Conservation (phyloP, 2,888 invertebrate species). For the Sicus ferrugineus region DNA sequence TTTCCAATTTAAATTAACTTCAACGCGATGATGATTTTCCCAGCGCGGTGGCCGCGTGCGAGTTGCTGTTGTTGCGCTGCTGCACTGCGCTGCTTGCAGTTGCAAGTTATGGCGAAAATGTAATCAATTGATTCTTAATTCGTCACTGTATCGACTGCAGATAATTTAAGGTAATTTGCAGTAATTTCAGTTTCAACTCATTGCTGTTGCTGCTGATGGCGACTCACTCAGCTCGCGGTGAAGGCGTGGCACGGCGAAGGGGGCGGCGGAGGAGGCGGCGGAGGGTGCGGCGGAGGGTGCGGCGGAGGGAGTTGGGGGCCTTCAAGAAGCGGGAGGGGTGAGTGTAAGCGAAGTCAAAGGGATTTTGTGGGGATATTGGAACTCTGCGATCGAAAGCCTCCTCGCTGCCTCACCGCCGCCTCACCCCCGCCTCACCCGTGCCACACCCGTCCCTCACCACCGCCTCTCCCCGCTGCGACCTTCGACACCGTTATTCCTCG, state of each 20-base stretch:
- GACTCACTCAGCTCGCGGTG: too few relatives aligned
- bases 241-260: slow-evolving; percentile 3
- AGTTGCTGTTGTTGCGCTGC: slow-evolving; percentile 22
- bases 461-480: neutral
- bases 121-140: slow-evolving; percentile 52
- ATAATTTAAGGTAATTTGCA: slow-evolving; percentile 25
- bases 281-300: neutral
- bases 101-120: slow-evolving; percentile 8
- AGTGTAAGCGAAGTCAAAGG: too few relatives aligned
- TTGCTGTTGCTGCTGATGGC: too few relatives aligned
- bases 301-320: neutral
- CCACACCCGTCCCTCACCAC: neutral
- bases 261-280: neutral
- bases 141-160: slow-evolving; percentile 50
- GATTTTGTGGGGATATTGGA: too few relatives aligned
- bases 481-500: neutral
- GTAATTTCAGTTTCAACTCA: slow-evolving; percentile 9
- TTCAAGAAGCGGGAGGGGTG: slow-evolving; percentile 19
- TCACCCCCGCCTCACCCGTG: too few relatives aligned
- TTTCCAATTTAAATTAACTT: slow-evolving; percentile 62
- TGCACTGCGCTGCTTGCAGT: slow-evolving; percentile 7
- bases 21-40: slow-evolving; percentile 48
- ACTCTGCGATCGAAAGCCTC: too few relatives aligned
- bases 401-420: too few relatives aligned
- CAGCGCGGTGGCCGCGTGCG: slow-evolving; percentile 41